Percentiles rank a stretch among this genome's conserved stretches.
These are phyloP conservation scores for Solea senegalensis DNA, from an alignment of 2,113 vertebrate species.

Conservation along the genomic window DNA sequence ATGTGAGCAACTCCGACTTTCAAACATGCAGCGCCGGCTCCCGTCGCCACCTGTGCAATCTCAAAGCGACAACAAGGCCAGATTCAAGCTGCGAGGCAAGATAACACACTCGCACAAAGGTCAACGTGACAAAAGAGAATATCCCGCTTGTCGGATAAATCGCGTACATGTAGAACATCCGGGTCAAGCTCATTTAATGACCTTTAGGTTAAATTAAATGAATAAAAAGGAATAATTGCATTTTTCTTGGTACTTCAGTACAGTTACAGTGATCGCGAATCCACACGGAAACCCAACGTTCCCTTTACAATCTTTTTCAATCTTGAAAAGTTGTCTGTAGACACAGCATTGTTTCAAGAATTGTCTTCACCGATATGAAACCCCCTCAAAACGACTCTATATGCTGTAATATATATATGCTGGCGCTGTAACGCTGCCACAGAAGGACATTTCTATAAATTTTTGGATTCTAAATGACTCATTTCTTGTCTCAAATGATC, in stretches of 20 bases:
- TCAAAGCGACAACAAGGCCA: constrained; percentile 27
- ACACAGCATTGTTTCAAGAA: no score
- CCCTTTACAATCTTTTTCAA: no score
- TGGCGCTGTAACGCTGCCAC: no score
- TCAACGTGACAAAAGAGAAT: constrained; percentile 18
- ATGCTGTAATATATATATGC: no score
- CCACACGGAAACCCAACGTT: neutral
- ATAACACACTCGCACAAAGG: constrained; percentile 46
- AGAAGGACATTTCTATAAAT: no score
- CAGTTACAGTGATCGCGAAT: constrained; percentile 17
- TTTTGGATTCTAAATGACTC: no score
- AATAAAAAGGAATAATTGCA: constrained; percentile 1
- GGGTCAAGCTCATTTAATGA: constrained; percentile 11
- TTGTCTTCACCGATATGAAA: no score
- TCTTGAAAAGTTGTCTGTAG: no score
- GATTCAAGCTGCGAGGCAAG: constrained; percentile 48
- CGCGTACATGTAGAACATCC: neutral
- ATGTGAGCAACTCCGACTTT: constrained; percentile 36
- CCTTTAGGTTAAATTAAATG: constrained; percentile 26
- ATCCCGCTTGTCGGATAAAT: constrained; percentile 13
- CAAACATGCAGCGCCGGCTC: constrained; percentile 10
- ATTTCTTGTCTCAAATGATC: no score
- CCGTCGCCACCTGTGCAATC: constrained; percentile 43
- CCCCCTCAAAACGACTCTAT: no score
- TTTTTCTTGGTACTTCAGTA: constrained; percentile 1